Conservation (phyloP, 2,797 vertebrate species). For the Myotis daubentonii region DNA sequence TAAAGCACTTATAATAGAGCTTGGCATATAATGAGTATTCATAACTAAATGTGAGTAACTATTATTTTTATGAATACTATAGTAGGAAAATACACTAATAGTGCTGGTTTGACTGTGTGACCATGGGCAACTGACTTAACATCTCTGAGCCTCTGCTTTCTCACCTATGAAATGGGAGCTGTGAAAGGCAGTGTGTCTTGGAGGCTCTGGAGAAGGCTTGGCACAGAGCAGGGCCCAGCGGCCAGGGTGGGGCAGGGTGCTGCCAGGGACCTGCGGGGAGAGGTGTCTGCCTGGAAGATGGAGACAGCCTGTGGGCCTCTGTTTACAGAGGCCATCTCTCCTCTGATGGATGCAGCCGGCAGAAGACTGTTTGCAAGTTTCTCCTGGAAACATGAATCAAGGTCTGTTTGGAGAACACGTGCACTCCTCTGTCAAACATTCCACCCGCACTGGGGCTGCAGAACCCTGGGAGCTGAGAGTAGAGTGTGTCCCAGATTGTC, state of each 20-base stretch:
- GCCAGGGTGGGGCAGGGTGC: not conserved
- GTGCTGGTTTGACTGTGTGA: not conserved
- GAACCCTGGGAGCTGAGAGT: slow-evolving; percentile 62
- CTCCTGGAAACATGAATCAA: slow-evolving; percentile 88
- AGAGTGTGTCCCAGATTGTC: slow-evolving; percentile 52
- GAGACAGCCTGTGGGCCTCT: slow-evolving; percentile 85
- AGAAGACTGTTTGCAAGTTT: slow-evolving; percentile 86
- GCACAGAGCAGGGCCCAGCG: not conserved
- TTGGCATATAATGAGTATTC: too few species aligned
- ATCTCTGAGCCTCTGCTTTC: slow-evolving; percentile 9
- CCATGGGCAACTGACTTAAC: not conserved
- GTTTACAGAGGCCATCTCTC: slow-evolving; percentile 87
- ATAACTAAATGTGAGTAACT: not conserved
- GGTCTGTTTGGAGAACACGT: slow-evolving; percentile 88
- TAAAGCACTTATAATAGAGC: not conserved
- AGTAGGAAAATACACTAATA: not conserved
- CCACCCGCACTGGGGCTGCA: slow-evolving; percentile 72
- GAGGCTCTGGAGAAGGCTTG: not conserved
- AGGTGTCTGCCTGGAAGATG: slow-evolving; percentile 62
- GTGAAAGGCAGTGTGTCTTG: not conserved
- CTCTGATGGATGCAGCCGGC: slow-evolving; percentile 86
- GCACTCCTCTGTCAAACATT: slow-evolving; percentile 84
- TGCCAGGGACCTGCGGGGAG: not conserved
- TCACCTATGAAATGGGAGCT: not conserved
- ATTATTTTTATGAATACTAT: not conserved